Percentiles rank a stretch among this genome's conserved stretches.
These are phyloP conservation scores for Gallinago stenura DNA, from an alignment of 2,797 vertebrate genomes.

Conservation along the genomic window DNA sequence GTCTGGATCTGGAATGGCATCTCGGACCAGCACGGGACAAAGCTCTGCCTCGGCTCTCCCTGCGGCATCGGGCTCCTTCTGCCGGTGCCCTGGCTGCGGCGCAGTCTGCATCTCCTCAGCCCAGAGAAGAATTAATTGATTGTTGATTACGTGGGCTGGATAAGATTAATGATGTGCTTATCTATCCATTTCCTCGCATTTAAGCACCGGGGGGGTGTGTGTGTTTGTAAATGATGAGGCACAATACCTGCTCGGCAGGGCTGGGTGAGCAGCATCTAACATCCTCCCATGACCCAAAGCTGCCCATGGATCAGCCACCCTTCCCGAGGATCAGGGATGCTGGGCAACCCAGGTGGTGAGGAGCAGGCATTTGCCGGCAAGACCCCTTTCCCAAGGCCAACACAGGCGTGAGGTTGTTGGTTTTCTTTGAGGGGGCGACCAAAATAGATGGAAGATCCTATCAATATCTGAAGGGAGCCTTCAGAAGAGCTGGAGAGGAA, in stretches of 20 bases:
- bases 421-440: too few relatives aligned
- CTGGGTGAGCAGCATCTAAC: not conserved
- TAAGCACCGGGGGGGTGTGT: not conserved
- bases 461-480: too few relatives aligned
- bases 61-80: not conserved
- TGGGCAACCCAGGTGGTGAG: rapidly evolving
- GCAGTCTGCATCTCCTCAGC: not conserved
- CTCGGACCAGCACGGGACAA: rapidly evolving
- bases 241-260: not conserved
- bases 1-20: not conserved
- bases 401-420: rapidly evolving
- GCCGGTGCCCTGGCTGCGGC: rapidly evolving
- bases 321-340: not conserved
- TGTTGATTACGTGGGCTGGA: slow-evolving; percentile 50
- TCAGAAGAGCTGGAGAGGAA: too few relatives aligned
- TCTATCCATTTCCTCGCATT: slow-evolving; percentile 6
- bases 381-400: not conserved
- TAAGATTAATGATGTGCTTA: slow-evolving; percentile 62
- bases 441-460: not conserved
- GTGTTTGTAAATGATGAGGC: slow-evolving; percentile 20
- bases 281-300: not conserved
- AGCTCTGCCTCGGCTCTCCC: not conserved
- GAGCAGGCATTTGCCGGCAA: not conserved
- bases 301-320: not conserved
- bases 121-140: not conserved